Evolutionary conservation across 2,113 vertebrate species (phyloP), one percentile per base, ranked within the genome.

Genomic region (Sylvietta virens): DNA sequence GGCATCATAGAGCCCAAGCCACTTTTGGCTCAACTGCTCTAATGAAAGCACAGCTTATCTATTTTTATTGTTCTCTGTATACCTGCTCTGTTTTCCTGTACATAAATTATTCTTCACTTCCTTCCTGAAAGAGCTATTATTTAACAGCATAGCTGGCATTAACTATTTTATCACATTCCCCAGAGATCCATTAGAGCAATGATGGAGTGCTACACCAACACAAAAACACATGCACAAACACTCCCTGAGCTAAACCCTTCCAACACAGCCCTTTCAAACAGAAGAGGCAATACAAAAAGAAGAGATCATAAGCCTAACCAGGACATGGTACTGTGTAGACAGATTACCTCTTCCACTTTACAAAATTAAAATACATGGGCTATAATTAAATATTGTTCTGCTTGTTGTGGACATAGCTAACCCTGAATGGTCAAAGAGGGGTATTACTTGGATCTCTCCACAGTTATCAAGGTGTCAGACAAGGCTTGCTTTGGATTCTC

Each of bases 51-150:
- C 92, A 96, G 61, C 56, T 94, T 67, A 67, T 69, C 71, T 90
- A 42, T 67, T 95, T 95, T 80, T 80, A 90, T 62, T 90, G 85
- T 78, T 73, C 92, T 90, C 82, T 57, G 35, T 56, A 58, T 64
- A 90, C 81, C 79, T 92, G 87, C 92, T 72, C 81, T 81, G 74
- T 83, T 88, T 96, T 94, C 93, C 82, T 56, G 57, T 47, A 93
- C 90, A 94, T 95, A 95, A 96, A 94, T 93, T 96, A 96, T 90
- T 94, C 90, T 71, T 83, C 85, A 88, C 85, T 93, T 94, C 87
- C 95, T 96, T 96, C 90, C 93, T 92, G 70, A 71, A 97, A 92
- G 64, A 88, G 76, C 90, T 88, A 83, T 93, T 96, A 94, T 80
- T 95, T 95, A 95, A 92, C 80, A 94, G 82, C 82, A 77, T 27